Evolutionary conservation across 2,797 vertebrate genomes (phyloP).

Genomic region (Glossophaga mutica): DNA sequence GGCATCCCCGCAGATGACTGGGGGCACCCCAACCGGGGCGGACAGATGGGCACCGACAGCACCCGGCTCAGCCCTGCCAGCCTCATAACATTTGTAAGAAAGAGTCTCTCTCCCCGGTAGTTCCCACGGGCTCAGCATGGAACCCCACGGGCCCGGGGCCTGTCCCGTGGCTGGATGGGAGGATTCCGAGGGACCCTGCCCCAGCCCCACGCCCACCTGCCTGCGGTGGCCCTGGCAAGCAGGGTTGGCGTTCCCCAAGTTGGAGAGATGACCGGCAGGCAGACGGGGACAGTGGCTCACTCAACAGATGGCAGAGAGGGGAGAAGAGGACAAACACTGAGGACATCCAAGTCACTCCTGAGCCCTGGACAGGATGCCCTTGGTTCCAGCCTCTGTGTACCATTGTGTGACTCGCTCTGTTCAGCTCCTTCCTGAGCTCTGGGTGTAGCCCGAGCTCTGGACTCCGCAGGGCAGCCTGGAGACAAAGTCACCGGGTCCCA

Average conservation of each 20-base stretch:
- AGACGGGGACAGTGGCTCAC: too few species aligned
- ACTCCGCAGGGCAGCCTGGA: not conserved
- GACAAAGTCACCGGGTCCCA: not conserved
- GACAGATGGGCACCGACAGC: rapidly evolving
- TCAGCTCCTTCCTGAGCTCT: not conserved
- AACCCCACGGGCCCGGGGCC: not conserved
- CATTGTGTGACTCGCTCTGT: not conserved
- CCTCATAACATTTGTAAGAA: not conserved
- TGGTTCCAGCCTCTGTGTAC: rapidly evolving
- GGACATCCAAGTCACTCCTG: too few species aligned
- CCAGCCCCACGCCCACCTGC: rapidly evolving
- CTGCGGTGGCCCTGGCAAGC: not conserved
- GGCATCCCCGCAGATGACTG: not conserved
- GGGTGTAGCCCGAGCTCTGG: not conserved
- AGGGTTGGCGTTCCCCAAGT: not conserved
- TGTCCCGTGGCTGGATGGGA: not conserved
- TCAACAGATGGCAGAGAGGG: not conserved
- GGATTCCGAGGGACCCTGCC: not conserved
- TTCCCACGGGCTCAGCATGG: not conserved
- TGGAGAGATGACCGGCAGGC: not conserved
- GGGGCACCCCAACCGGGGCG: rapidly evolving
- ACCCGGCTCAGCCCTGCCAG: not conserved
- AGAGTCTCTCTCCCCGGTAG: not conserved
- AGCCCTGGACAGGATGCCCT: not conserved
- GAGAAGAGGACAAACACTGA: not conserved